Conservation (phyloP, 2,113 vertebrate species). For the Hyperoodon ampullatus region DNA sequence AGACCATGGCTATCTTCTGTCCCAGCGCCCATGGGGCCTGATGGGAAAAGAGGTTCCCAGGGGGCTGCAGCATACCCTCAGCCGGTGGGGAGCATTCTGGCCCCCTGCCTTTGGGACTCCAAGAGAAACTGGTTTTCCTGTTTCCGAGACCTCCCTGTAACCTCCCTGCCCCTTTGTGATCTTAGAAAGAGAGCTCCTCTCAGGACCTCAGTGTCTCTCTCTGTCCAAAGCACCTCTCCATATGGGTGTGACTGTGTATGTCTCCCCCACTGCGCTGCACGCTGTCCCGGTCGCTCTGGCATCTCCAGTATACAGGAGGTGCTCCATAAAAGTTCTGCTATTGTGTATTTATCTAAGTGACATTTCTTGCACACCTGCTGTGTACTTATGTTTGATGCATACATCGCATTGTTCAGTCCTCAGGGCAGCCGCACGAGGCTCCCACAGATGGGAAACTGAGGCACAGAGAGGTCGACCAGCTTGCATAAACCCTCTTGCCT, state of each 20-base stretch:
- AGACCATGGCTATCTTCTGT: background rate
- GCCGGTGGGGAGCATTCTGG: too few species aligned
- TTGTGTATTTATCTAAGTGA: background rate
- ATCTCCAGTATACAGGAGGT: background rate
- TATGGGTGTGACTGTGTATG: rapidly evolving
- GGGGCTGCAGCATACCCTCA: background rate
- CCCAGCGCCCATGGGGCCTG: background rate
- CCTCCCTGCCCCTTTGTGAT: background rate
- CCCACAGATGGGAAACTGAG: background rate
- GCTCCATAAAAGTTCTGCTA: background rate
- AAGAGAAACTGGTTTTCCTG: background rate
- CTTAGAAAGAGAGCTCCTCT: background rate
- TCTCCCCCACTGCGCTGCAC: background rate
- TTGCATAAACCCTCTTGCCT: background rate
- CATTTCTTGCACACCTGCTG: background rate
- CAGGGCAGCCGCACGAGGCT: too few species aligned
- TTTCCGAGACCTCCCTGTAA: background rate
- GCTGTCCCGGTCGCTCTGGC: background rate
- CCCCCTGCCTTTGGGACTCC: background rate
- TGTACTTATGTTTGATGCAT: background rate
- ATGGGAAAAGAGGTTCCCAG: too few species aligned
- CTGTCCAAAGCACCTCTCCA: background rate
- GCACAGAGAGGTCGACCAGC: background rate
- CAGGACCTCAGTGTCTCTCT: background rate
- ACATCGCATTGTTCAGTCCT: background rate